Base-by-base conservation (phyloP, 2,888 invertebrate species). In the Alentia gelatinosa region DNA sequence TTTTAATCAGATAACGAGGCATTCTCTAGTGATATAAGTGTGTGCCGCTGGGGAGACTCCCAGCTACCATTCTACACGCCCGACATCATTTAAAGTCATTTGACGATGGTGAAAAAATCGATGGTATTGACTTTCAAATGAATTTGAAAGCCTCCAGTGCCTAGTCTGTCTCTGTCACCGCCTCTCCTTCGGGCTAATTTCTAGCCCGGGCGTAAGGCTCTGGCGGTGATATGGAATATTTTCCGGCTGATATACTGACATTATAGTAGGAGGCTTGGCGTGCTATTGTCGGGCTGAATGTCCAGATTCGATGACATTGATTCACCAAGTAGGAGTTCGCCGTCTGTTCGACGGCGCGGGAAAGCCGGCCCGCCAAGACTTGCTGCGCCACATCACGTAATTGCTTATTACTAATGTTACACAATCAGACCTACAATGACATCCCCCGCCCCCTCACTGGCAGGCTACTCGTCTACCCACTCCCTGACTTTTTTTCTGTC, bases 251-350 rank as follows among this genome's bases (percentile, higher is more conserved):
- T n/a, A n/a, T n/a, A n/a, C n/a, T n/a, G n/a, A n/a, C n/a, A n/a
- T n/a, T n/a, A n/a, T n/a, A n/a, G n/a, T n/a, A n/a, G n/a, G 68
- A 30, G 12, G 12, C 4, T 26, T 68, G 68, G 68, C 68, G 26
- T 56, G 30, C 26, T 68, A 68, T 5, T 30, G 30, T 26, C 68
- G 12, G 68, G 0, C 68, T 26, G n/a, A 3, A 9, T 68, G 68
- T 68, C 30, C 68, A n/a, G 68, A 68, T 68, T 68, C 68, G 30
- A 68, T 68, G 68, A 30, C 68, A 68, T 68, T 68, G 63, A 63
- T 63, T n/a, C n/a, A 42, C 47, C 63, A 63, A 63, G 63, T n/a
- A 56, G 19, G n/a, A 56, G 56, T 56, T 56, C 19, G 56, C n/a
- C 19, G 19, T 56, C 56, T 56, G 19, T 19, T 56, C n/a, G 56